Evolutionary conservation across 2,888 invertebrate genomes (phyloP).

Genomic region (Celastrina argiolus): DNA sequence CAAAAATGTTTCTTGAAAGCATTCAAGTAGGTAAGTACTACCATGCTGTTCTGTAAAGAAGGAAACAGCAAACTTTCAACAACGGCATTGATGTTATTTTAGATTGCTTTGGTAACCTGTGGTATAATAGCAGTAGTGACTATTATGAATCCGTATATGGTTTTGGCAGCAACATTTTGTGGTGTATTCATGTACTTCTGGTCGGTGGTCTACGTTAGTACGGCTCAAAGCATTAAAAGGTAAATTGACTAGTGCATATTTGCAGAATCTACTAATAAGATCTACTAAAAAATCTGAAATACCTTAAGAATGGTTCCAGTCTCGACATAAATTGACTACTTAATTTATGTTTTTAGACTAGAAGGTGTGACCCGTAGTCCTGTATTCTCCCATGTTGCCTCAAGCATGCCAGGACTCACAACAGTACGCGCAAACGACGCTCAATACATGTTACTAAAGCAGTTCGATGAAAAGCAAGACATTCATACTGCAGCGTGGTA

Average conservation of each 20-base stretch:
- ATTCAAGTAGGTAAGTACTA: no score
- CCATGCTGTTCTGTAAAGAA: no score
- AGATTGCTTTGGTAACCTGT: constrained; percentile 82
- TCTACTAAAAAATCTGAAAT: no score
- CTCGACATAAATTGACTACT: neutral
- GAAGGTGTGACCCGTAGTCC: constrained; percentile 83
- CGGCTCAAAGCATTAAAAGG: constrained; percentile 84
- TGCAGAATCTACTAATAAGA: no score
- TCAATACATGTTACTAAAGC: constrained; percentile 80
- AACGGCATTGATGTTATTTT: neutral
- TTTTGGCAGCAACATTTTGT: constrained; percentile 80
- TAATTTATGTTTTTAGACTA: constrained; percentile 42
- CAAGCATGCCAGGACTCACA: constrained; percentile 85
- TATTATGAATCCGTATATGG: constrained; percentile 82
- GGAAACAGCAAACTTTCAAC: no score
- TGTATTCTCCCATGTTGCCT: constrained; percentile 88
- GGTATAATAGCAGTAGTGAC: constrained; percentile 85
- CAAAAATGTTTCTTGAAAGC: constrained; percentile 52
- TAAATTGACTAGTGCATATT: no score
- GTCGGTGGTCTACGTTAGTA: constrained; percentile 81
- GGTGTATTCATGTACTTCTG: constrained; percentile 80
- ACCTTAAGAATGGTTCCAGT: neutral
- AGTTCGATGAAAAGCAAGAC: constrained; percentile 82
- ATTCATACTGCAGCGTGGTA: constrained; percentile 81
- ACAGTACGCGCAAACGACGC: constrained; percentile 86